Evolutionary conservation across 2,888 invertebrate species (phyloP), one percentile per base, ranked within the genome.

Genomic region (Chalcosyrphus nemorum): DNA sequence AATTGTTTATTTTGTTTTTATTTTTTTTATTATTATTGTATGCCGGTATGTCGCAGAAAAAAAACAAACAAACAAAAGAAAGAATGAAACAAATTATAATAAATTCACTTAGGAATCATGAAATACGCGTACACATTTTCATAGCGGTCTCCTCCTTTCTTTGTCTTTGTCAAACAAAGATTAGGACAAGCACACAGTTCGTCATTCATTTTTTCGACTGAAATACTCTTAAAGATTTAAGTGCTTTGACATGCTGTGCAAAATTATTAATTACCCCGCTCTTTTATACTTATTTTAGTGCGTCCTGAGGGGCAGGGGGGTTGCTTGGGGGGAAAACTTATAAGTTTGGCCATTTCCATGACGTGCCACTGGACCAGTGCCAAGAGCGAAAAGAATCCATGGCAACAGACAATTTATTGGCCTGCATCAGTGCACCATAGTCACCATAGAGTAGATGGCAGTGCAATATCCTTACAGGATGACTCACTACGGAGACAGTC

Each of bases 1-100:
- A 43, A 29, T 45, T 45, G 29, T 45, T 61, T 61, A 61, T 61
- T 45, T 61, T 43, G 5, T n/a, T 45, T 61, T 9, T 21, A 45
- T 57, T 41, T 61, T 61, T 61, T 43, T 2, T 21, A n/a, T n/a
- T n/a, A n/a, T n/a, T n/a, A n/a, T 43, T 61, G 2, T 38, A 45
- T 19, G 61, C 61, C 45, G 59, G 59, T 41, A 32, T 32, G 17
- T 41, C 24, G 27, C 43, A 24, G 2, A 27, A 17, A 13, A 59
- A 5, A 6, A 59, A 13, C 5, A 41, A 59, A 5, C 24, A 41
- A 43, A 38, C 2, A 54, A 56, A 56, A 2, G 27, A 45, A 41
- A 15, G 24, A 24, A 41, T 4, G 21, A 15, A 24, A 41, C 9
- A 2, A 41, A 13, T 6, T 0, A 5, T 19, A n/a, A 19, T 38